These are phyloP conservation scores for Cheilosia vulpina DNA, from an alignment of 2,888 invertebrate genomes.

Conservation along the genomic window DNA sequence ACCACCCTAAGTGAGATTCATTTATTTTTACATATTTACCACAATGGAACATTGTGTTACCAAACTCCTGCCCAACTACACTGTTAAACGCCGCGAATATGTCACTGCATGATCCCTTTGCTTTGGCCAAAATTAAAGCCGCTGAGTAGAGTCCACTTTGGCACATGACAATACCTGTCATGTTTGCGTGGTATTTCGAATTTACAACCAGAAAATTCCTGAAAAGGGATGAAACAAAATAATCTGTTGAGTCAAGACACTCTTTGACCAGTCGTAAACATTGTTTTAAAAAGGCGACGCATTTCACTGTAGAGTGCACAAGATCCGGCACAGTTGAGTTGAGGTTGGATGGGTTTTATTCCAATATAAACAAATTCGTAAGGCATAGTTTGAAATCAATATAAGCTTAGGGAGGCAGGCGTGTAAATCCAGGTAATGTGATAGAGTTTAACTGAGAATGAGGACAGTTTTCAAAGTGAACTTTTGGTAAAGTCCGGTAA, in stretches of 20 bases:
- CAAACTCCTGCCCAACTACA: slow-evolving; percentile 83
- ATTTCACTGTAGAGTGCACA: too few relatives aligned
- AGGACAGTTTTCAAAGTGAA: too few relatives aligned
- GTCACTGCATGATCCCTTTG: slow-evolving; percentile 83
- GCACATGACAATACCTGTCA: slow-evolving; percentile 83
- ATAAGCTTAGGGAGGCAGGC: too few relatives aligned
- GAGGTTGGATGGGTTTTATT: too few relatives aligned
- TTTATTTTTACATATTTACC: slow-evolving; percentile 77
- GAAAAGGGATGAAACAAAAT: slow-evolving; percentile 35
- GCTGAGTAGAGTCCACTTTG: slow-evolving; percentile 83
- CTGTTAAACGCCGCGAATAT: slow-evolving; percentile 83
- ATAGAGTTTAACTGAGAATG: too few relatives aligned
- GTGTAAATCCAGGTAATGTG: too few relatives aligned
- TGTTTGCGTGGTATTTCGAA: slow-evolving; percentile 83
- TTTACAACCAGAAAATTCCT: slow-evolving; percentile 83
- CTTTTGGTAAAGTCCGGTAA: too few relatives aligned
- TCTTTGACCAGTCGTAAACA: too few relatives aligned
- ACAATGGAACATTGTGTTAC: slow-evolving; percentile 77
- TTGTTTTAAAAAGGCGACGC: too few relatives aligned
- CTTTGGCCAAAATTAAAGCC: slow-evolving; percentile 81
- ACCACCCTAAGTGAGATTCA: slow-evolving; percentile 80
- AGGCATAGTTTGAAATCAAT: too few relatives aligned
- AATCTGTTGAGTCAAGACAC: neutral
- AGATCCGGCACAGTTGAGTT: too few relatives aligned
- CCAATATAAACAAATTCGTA: too few relatives aligned